Base-by-base conservation (phyloP, 2,113 vertebrate species). In the Pleuronectes platessa region DNA sequence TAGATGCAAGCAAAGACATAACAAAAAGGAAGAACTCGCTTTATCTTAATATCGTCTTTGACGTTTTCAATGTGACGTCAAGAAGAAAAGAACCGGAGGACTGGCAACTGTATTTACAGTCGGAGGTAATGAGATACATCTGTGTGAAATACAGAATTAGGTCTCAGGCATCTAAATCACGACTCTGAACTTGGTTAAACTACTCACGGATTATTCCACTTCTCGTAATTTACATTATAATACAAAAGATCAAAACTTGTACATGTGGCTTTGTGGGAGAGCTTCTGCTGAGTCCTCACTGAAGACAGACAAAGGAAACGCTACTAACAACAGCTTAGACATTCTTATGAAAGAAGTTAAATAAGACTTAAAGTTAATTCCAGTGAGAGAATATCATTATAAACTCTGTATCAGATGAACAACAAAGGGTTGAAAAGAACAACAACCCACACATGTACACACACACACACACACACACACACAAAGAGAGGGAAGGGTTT, bases 251-350 rank as follows among this genome's bases (percentile, higher is more conserved):
- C 54, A 21, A 21, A 79, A 79, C 21, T 58, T 76, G 68, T 70
- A 54, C 37, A 63, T 66, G 3, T 79, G 17, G 18, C 59, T 64
- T 64, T 59, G n/a, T 76, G 61, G n/a, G 42, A 64, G 53, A 70
- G 1, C 20, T 56, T 4, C 58, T 60, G 9, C 21, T 26, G 40
- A 31, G 3, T 47, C 3, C 35, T 69, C 59, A 74, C 12, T 69
- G 60, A 13, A 62, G 55, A 51, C 24, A 71, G 8, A 69, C 69
- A 42, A 76, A 83, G 7, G 21, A 54, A 83, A 85, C 63, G n/a
- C 64, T 40, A 70, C 60, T 12, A 59, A 61, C 63, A 71, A 56
- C 53, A 67, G 13, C 66, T 64, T 18, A 64, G 24, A 71, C 53
- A 53, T 20, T 61, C 31, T 55, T 63, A 20, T 67, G 45, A 82